These are phyloP conservation scores for Antennarius striatus DNA, from an alignment of 2,113 vertebrate species.

Conservation along the genomic window DNA sequence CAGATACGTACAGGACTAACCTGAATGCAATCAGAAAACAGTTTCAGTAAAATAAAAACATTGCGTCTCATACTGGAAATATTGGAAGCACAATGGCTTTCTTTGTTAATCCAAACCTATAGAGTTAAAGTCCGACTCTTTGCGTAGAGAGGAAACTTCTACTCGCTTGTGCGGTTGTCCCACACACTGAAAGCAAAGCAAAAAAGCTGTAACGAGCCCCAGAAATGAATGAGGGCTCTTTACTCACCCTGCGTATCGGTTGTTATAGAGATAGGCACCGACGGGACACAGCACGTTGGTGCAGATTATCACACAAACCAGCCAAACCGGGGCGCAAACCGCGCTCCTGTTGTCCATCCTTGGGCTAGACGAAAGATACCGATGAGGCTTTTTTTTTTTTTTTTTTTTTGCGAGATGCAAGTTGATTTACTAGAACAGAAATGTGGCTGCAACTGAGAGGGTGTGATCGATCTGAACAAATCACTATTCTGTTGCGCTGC, in stretches of 20 bases:
- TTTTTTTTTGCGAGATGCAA: slow-evolving; percentile 23
- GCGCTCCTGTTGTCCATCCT: slow-evolving; percentile 53
- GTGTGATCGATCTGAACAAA: slow-evolving; percentile 18
- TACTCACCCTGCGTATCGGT: slow-evolving; percentile 83
- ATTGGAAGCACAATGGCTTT: slow-evolving; percentile 1
- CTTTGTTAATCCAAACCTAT: slow-evolving; percentile 36
- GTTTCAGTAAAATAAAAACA: slow-evolving; percentile 18
- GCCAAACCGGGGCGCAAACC: slow-evolving; percentile 55
- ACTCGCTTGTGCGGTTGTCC: slow-evolving; percentile 12
- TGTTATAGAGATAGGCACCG: slow-evolving; percentile 74
- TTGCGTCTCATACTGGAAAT: slow-evolving; percentile 27
- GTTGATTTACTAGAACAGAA: not conserved
- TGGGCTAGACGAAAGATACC: not conserved
- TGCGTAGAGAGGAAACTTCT: slow-evolving; percentile 15
- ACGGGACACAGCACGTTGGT: slow-evolving; percentile 61
- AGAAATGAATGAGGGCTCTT: slow-evolving; percentile 42
- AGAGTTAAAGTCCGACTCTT: slow-evolving; percentile 12
- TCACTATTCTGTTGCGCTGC: not conserved
- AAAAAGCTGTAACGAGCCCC: slow-evolving; percentile 2
- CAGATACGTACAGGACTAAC: slow-evolving; percentile 16
- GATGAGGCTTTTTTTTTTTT: too few relatives aligned
- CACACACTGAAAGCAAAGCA: not conserved
- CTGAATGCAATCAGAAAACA: slow-evolving; percentile 23
- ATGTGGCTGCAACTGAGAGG: not conserved
- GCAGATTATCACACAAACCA: slow-evolving; percentile 70